Evolutionary conservation across 2,113 vertebrate species (phyloP).

Genomic region (Polypterus senegalus): DNA sequence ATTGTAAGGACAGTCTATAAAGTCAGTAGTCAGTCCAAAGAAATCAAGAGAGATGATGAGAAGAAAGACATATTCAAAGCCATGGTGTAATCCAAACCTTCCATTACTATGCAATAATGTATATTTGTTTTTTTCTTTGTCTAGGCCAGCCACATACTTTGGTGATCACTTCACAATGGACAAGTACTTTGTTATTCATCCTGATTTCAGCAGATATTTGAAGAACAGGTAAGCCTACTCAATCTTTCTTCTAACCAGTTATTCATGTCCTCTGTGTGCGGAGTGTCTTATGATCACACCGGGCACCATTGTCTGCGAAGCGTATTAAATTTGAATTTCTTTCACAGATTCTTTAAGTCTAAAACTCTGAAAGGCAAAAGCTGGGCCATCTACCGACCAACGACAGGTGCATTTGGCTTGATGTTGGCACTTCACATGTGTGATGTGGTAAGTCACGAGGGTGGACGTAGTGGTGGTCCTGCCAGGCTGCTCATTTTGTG

Average conservation of each 20-base stretch:
- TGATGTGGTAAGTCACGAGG: constrained; percentile 36
- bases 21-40: too few species aligned
- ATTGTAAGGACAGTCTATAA: too few species aligned
- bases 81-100: too few species aligned
- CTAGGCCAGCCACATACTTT: constrained; percentile 32
- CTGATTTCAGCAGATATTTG: constrained; percentile 49
- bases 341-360: constrained; percentile 49
- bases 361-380: constrained; percentile 19
- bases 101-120: too few species aligned
- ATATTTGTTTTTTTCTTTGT: too few species aligned
- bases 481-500: neutral
- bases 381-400: constrained; percentile 52
- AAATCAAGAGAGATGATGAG: too few species aligned
- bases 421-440: constrained; percentile 55
- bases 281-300: neutral
- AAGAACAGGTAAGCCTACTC: constrained; percentile 50
- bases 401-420: constrained; percentile 47
- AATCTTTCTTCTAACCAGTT: too few species aligned
- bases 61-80: too few species aligned
- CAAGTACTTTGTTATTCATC: constrained; percentile 46
- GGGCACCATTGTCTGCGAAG: too few species aligned
- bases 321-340: neutral
- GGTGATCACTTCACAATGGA: constrained; percentile 24
- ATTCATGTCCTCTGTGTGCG: neutral
- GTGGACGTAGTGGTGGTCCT: neutral